A percentile compares a stretch with the other conserved stretches of the same genome.
Conservation (phyloP, 2,888 invertebrate species). For the Argyra leucocephala region DNA sequence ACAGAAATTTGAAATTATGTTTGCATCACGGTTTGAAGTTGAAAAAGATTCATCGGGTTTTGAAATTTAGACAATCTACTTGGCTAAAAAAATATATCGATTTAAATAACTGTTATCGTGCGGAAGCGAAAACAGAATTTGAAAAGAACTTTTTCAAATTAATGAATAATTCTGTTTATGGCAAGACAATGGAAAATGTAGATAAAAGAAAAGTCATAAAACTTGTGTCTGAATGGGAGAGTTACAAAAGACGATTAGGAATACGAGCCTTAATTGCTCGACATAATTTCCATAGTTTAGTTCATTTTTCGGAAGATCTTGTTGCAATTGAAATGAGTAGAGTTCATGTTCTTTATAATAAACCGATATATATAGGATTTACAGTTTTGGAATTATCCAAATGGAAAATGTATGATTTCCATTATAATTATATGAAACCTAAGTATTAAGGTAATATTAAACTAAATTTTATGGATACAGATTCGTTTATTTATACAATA, state of each 20-base stretch:
- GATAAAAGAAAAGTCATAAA: constrained; percentile 33
- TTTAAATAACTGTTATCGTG: constrained; percentile 16
- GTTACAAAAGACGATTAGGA: constrained; percentile 26
- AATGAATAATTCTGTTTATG: constrained; percentile 11
- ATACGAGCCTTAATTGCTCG: constrained; percentile 29
- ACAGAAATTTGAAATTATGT: constrained; percentile 28
- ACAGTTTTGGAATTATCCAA: constrained; percentile 32
- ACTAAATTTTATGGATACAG: constrained; percentile 18
- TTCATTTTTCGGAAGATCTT: constrained; percentile 34
- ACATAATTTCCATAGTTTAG: constrained; percentile 30
- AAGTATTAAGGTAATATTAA: neutral
- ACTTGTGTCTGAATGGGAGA: constrained; percentile 36
- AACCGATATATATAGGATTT: constrained; percentile 22
- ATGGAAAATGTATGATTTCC: constrained; percentile 33
- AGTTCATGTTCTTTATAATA: constrained; percentile 19
- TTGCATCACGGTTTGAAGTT: constrained; percentile 17
- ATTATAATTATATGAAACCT: constrained; percentile 30
- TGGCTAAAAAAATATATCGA: constrained; percentile 31
- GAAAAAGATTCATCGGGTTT: constrained; percentile 28
- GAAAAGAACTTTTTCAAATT: constrained; percentile 11
- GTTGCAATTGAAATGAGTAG: constrained; percentile 23
- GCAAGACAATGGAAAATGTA: constrained; percentile 20
- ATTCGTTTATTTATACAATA: constrained; percentile 20
- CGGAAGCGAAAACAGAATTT: constrained; percentile 8
- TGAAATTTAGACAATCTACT: constrained; percentile 31